Evolutionary conservation across 2,888 invertebrate genomes (phyloP).

Genomic region (Blastobasis lacticolella): DNA sequence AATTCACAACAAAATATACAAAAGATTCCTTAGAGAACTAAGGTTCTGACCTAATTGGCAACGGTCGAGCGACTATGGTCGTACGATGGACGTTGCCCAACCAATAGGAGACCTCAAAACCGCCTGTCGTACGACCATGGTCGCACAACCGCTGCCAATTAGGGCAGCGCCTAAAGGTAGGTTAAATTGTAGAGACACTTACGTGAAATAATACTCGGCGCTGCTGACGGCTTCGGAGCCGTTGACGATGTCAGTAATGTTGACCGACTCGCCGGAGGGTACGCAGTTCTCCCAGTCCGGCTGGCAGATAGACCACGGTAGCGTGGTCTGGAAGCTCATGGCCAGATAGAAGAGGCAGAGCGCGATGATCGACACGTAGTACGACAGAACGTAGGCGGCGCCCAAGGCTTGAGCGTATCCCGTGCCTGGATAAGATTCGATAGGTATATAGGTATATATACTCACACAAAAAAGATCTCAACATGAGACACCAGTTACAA

Average conservation of each 20-base stretch:
- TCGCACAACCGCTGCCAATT: no score
- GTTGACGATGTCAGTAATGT: constrained; percentile 19
- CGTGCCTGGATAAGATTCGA: constrained; percentile 66
- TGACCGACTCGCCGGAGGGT: constrained; percentile 42
- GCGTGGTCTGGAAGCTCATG: constrained; percentile 78
- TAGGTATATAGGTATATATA: not conserved
- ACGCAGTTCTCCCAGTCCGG: constrained; percentile 71
- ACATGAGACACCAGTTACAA: no score
- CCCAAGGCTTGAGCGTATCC: constrained; percentile 80
- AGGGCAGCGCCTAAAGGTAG: no score
- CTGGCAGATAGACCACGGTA: constrained; percentile 84
- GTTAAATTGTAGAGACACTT: constrained; percentile 26
- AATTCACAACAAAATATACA: no score
- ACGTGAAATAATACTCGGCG: constrained; percentile 76
- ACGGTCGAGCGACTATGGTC: no score
- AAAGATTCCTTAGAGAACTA: no score
- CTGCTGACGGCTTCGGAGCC: constrained; percentile 52
- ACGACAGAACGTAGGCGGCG: constrained; percentile 79
- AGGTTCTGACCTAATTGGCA: no score
- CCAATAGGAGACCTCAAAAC: no score
- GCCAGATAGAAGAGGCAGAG: constrained; percentile 82
- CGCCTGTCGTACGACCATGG: no score
- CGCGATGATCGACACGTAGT: constrained; percentile 85
- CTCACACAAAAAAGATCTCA: not conserved
- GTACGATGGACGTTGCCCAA: no score